These are phyloP conservation scores for Nyleta sp. DNA, from an alignment of 2,888 invertebrate genomes.

Conservation along the genomic window DNA sequence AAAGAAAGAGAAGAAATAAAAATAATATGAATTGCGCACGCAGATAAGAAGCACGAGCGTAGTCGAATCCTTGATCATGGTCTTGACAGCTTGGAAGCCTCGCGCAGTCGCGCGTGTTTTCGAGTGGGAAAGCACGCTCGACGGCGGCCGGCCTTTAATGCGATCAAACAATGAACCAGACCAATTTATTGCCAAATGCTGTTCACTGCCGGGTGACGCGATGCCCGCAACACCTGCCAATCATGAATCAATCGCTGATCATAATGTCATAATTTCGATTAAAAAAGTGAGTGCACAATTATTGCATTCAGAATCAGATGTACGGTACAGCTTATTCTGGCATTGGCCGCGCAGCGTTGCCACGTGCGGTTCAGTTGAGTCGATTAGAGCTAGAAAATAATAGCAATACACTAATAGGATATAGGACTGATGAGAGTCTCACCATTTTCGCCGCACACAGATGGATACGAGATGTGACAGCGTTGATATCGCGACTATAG, in stretches of 20 bases:
- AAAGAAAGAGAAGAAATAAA: neutral
- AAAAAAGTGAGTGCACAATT: constrained; percentile 65
- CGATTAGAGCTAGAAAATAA: constrained; percentile 81
- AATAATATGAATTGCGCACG: constrained; percentile 1
- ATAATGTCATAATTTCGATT: constrained; percentile 70
- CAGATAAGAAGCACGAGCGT: constrained; percentile 29
- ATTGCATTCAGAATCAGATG: constrained; percentile 73
- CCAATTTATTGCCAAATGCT: constrained; percentile 77
- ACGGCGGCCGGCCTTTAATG: constrained; percentile 70
- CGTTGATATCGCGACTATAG: constrained; percentile 79
- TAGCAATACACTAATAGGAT: constrained; percentile 78
- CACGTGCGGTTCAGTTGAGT: constrained; percentile 79
- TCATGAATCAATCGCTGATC: constrained; percentile 72
- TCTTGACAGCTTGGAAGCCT: constrained; percentile 44
- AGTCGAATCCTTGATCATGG: constrained; percentile 56
- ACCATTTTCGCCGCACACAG: constrained; percentile 82
- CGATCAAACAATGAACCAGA: constrained; percentile 76
- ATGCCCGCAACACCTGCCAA: constrained; percentile 80
- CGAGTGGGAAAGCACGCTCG: constrained; percentile 32
- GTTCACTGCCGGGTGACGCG: constrained; percentile 77
- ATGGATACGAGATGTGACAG: constrained; percentile 81
- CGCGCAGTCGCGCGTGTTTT: constrained; percentile 58
- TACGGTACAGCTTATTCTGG: constrained; percentile 77
- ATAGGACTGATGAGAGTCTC: constrained; percentile 81
- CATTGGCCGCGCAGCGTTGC: constrained; percentile 76